Conservation (phyloP, 2,888 invertebrate species). For the Tetropium fuscum region DNA sequence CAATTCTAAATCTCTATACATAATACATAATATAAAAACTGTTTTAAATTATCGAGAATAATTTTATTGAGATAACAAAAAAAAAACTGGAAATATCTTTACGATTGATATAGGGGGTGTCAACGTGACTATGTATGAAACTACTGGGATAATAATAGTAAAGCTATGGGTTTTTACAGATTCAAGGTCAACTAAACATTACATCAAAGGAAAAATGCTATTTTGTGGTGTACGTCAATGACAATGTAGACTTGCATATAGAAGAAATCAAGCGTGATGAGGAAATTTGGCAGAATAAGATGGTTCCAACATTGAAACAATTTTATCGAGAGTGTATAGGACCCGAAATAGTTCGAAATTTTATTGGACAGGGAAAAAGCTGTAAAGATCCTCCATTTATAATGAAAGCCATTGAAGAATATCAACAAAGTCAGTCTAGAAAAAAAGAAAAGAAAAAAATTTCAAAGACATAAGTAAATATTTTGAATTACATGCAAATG, state of each 20-base stretch:
- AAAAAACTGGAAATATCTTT: background rate
- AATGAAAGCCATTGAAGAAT: no score
- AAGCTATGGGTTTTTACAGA: constrained; percentile 16
- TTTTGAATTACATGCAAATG: no score
- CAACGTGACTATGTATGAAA: no score
- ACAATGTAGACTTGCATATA: constrained; percentile 5
- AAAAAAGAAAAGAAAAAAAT: no score
- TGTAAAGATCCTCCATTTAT: constrained; percentile 24
- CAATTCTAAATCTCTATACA: background rate
- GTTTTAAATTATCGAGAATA: no score
- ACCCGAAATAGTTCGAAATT: constrained; percentile 21
- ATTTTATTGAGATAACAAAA: background rate
- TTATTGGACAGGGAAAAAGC: constrained; percentile 11
- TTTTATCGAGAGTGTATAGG: constrained; percentile 21
- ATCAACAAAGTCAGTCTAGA: no score
- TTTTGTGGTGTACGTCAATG: constrained; percentile 9
- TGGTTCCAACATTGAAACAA: constrained; percentile 13
- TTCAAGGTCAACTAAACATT: constrained; percentile 24
- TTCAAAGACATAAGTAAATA: no score
- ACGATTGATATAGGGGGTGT: no score
- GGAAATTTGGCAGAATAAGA: constrained; percentile 15
- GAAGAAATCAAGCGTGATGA: constrained; percentile 16
- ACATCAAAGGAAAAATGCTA: constrained; percentile 12
- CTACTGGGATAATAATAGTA: no score
- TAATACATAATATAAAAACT: no score